Percentiles rank a stretch among this genome's conserved stretches.
phyloP scores from a whole-genome alignment of 2,888 invertebrate species.

The Hydraecia micacea region DNA sequence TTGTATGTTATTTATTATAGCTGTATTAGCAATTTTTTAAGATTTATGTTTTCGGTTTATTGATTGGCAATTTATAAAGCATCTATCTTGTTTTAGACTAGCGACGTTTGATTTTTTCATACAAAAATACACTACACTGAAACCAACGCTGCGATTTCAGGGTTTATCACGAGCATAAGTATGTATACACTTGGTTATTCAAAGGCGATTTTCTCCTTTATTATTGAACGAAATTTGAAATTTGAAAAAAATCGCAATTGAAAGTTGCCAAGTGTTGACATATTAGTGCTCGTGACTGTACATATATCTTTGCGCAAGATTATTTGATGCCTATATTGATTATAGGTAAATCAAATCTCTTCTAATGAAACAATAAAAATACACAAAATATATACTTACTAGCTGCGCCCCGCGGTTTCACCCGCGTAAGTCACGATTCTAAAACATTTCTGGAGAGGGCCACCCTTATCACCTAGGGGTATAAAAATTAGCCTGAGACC shows the following conservation, averaged over 20 bases:
- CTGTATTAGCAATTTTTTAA: neutral
- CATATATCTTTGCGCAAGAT: neutral
- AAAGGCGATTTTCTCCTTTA: no score
- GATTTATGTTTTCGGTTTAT: slow-evolving; percentile 13
- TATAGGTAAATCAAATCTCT: neutral
- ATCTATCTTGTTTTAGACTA: slow-evolving; percentile 10
- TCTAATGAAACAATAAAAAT: neutral
- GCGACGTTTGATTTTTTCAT: neutral
- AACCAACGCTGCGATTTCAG: neutral
- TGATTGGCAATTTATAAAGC: slow-evolving; percentile 31
- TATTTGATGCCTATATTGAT: neutral
- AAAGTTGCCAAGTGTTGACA: no score
- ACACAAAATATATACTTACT: neutral
- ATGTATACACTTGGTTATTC: no score
- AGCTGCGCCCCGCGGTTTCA: no score
- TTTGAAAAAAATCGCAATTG: no score
- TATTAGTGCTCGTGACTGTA: no score
- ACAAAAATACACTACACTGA: neutral
- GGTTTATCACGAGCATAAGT: no score
- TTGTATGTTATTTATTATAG: slow-evolving; percentile 11
- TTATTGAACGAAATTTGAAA: no score
- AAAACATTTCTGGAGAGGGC: no score
- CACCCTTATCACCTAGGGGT: no score
- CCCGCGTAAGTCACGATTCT: no score
- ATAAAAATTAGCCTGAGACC: no score